Evolutionary conservation across 2,113 vertebrate genomes (phyloP), one percentile per base, ranked within the genome.

Genomic region (Patagioenas fasciata): DNA sequence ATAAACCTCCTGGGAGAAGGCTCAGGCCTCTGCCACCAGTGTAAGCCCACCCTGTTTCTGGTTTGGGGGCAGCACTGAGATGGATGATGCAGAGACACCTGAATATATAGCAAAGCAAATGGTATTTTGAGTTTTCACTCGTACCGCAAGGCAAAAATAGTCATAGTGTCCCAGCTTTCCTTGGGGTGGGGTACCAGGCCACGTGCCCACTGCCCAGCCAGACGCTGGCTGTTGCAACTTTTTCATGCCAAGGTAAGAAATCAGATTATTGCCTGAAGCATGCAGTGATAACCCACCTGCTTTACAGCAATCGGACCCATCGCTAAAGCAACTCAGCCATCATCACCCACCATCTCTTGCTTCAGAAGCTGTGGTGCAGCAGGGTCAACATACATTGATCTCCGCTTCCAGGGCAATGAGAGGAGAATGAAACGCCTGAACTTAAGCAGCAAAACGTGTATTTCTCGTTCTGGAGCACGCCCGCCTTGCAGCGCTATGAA

Each of bases 401-500:
- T 62, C 62, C 1, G 2, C 54, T 80, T 88, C 71, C 50, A 44
- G 36, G 64, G 47, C 67, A 64, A 15, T 1, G 13, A 58, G 23
- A 80, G 34, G 29, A 64, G 72, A 67, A 25, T 42, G 29, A 48
- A 72, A 77, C 3, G 3, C 51, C 64, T 48, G 10, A 72, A 51
- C 11, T 31, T 17, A 11, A 24, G 23, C 15, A 85, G 44, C 36
- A 72, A 47, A 79, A 80, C 11, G 1, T 12, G 75, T 48, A 60
- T 72, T 90, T 80, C 82, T 57, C 61, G 75, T 88, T 85, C 54
- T 61, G 64, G 83, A 83, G 62, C 44, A 38, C 1, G 1, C 40
- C 34, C 0, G 9, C 15, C 44, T 51, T 13, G 14, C 31, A n/a
- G 77, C 0, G 0, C 44, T 66, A 19, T 0, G 10, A 50, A 44